Evolutionary conservation across 2,113 vertebrate species (phyloP).

Genomic region (Chlamydotis undulata): DNA sequence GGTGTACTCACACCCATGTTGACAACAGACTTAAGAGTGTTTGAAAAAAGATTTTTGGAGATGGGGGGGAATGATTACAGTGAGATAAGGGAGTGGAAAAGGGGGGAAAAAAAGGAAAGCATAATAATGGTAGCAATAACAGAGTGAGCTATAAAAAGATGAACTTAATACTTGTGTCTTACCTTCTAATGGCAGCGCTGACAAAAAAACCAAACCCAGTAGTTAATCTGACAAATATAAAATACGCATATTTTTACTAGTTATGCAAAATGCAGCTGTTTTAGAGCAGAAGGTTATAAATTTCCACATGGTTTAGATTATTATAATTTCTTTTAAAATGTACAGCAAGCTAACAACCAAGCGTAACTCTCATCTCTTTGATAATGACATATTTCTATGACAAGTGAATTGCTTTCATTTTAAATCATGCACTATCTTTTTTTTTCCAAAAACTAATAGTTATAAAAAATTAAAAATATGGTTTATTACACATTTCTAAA

Average conservation of each 20-base stretch:
- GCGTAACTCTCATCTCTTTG: not conserved
- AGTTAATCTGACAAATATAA: conserved; percentile 71
- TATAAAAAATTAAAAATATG: not conserved
- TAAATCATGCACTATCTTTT: not conserved
- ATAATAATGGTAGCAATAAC: not conserved
- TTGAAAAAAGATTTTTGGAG: not conserved
- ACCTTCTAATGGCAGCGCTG: conserved; percentile 31
- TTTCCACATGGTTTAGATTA: conserved; percentile 63
- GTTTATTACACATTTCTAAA: conserved; percentile 23
- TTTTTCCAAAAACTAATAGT: conserved; percentile 12
- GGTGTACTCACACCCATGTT: not conserved
- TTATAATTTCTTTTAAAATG: conserved; percentile 61
- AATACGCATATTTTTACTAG: conserved; percentile 57
- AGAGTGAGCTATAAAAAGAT: conserved; percentile 6
- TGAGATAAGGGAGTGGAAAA: not conserved
- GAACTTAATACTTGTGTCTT: conserved; percentile 39
- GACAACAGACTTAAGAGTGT: not conserved
- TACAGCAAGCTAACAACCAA: conserved; percentile 10
- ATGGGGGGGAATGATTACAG: not conserved
- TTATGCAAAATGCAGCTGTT: conserved; percentile 60
- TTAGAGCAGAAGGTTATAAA: conserved; percentile 62
- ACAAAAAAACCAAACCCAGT: conserved; percentile 52
- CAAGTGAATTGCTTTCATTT: conserved; percentile 36
- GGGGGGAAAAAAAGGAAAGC: not conserved
- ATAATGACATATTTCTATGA: conserved; percentile 3